These are phyloP conservation scores for Mycteria americana DNA, from an alignment of 2,797 vertebrate species.

Conservation along the genomic window DNA sequence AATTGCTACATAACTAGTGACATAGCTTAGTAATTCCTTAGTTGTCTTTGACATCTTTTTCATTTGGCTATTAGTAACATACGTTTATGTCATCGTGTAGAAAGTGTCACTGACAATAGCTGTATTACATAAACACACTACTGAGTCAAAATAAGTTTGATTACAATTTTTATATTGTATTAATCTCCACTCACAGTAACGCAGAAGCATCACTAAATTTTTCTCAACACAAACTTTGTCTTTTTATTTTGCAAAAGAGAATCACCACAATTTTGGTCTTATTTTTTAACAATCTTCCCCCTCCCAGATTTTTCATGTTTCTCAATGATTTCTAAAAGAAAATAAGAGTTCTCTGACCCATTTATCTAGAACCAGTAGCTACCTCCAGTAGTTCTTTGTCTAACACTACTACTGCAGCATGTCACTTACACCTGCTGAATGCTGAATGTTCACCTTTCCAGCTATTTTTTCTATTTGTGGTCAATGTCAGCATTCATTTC, in stretches of 20 bases:
- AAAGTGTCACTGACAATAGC: background rate
- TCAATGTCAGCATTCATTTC: background rate
- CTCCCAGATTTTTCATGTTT: fast-evolving
- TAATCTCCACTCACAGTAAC: background rate
- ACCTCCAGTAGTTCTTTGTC: background rate
- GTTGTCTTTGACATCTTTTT: background rate
- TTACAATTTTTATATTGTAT: background rate
- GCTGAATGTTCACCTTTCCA: background rate
- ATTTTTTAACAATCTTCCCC: background rate
- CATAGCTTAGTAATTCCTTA: background rate
- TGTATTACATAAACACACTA: background rate
- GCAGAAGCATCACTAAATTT: background rate
- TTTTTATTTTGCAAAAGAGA: background rate
- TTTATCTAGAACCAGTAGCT: background rate
- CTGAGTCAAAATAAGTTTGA: background rate
- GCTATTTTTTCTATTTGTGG: background rate
- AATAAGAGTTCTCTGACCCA: background rate
- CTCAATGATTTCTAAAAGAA: background rate
- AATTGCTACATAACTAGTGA: background rate
- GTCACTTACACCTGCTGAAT: background rate
- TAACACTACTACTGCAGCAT: background rate
- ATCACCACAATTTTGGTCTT: background rate
- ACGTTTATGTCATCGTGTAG: background rate
- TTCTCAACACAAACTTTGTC: background rate
- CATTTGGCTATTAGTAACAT: background rate